Percentiles rank a stretch among this genome's conserved stretches.
Evolutionary conservation across 1,140 invertebrate genomes (phyloP).

Genomic region (Eurytemora carolleeae): DNA sequence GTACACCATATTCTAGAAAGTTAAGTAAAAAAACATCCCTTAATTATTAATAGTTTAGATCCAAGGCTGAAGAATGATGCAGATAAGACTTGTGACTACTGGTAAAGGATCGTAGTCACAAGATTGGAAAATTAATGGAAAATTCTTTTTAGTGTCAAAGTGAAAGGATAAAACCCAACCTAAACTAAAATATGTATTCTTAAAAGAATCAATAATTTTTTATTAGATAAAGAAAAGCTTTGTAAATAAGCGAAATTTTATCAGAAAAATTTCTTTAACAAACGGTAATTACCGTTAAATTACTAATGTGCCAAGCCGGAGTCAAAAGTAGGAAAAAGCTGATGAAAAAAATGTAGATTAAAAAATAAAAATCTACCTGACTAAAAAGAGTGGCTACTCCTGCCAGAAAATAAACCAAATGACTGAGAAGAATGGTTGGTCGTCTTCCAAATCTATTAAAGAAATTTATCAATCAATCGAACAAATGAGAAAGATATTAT

Average conservation of each 20-base stretch:
- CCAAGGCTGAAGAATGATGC: too few relatives aligned
- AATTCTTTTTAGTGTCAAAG: conserved; percentile 14
- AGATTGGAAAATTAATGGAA: conserved; percentile 18
- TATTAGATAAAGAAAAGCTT: too few relatives aligned
- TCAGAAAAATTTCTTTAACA: not conserved
- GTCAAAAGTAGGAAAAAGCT: too few relatives aligned
- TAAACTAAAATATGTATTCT: not conserved
- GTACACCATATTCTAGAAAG: conserved; percentile 15
- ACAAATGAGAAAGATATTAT: too few relatives aligned
- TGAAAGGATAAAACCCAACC: conserved; percentile 19
- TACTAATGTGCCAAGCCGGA: not conserved
- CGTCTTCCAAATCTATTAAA: not conserved
- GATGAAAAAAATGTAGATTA: too few relatives aligned
- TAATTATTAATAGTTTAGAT: conserved; percentile 15
- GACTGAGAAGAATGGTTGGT: not conserved
- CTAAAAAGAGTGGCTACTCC: conserved; percentile 3
- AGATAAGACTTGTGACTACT: too few relatives aligned
- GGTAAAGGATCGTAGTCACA: too few relatives aligned
- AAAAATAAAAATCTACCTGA: not conserved
- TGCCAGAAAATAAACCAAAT: conserved; percentile 2
- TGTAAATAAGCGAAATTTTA: too few relatives aligned
- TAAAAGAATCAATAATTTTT: not conserved
- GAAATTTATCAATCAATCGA: too few relatives aligned
- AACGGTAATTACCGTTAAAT: not conserved
- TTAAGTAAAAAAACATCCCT: conserved; percentile 15